Evolutionary conservation across 2,797 vertebrate species (phyloP), one percentile per base, ranked within the genome.

Genomic region (Ctenopoma multispine): DNA sequence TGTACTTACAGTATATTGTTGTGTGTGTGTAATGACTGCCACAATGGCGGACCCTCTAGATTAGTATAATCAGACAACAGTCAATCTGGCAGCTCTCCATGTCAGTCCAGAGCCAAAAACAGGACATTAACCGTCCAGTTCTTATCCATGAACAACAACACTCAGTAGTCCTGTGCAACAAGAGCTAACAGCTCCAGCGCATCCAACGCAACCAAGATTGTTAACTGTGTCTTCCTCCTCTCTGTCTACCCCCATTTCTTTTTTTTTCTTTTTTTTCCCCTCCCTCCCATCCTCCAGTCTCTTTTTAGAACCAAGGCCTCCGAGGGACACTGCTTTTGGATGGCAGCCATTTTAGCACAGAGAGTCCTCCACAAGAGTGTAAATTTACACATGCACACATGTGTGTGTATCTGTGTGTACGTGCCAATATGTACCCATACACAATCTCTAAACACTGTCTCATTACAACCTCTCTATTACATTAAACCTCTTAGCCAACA

Each of bases 261-360:
- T 44, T 81, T 87, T 85, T 70, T 67, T 78, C 68, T 79, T 67
- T 83, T 73, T 60, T 54, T 78, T 7, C 29, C 66, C 65, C 75
- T 82, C 77, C 71, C 80, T 86, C 81, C 87, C 84, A 79, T 89
- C 75, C 83, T 82, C 76, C 80, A 84, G 83, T 86, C 85, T 87
- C 90, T 91, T 91, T 91, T 90, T 88, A 84, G 85, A 90, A 88
- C 75, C 75, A 76, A 87, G 83, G 87, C 88, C 90, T 91, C 86
- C 21, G 49, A 90, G 90, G 90, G 87, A 91, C 90, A 86, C 83
- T 90, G 77, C 75, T 81, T 87, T 92, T 93, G 92, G 89, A 93
- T n/a, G 65, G 88, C 84, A 87, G 90, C 90, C 91, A 92, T 91
- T 80, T 89, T 87, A 87, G 85, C 75, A 84, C 77, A 87, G 80